These are phyloP conservation scores for Ptyas mucosa DNA, from an alignment of 2,113 vertebrate species.

Conservation along the genomic window DNA sequence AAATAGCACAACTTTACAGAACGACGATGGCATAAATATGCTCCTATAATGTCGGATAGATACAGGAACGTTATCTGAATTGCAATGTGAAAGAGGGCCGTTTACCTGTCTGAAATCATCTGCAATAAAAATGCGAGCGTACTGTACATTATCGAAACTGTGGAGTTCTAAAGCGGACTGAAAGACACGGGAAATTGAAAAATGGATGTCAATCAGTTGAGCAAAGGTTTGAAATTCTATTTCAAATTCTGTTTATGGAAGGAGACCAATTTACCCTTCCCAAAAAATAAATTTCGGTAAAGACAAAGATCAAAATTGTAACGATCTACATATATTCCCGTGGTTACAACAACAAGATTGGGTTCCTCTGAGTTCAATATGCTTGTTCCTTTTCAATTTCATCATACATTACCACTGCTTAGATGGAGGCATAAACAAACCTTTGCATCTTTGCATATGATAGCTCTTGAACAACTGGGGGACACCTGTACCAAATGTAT, in stretches of 20 bases:
- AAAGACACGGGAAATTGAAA: not conserved
- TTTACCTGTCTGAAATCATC: conserved; percentile 9
- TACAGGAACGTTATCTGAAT: conserved; percentile 26
- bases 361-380: not conserved
- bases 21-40: conserved; percentile 29
- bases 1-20: conserved; percentile 44
- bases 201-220: not conserved
- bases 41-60: conserved; percentile 19
- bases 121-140: conserved; percentile 33
- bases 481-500: not conserved
- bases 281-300: not conserved
- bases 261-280: not conserved
- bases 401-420: not conserved
- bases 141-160: not conserved
- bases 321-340: not conserved
- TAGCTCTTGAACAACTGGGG: not conserved
- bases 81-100: conserved; percentile 35
- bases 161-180: conserved; percentile 23
- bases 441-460: not conserved
- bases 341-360: not conserved
- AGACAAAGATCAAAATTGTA: not conserved
- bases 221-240: not conserved
- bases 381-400: not conserved
- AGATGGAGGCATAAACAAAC: not conserved
- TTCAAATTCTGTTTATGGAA: not conserved